Evolutionary conservation across 1,140 invertebrate genomes (phyloP).

Genomic region (Acromyrmex heyeri): DNA sequence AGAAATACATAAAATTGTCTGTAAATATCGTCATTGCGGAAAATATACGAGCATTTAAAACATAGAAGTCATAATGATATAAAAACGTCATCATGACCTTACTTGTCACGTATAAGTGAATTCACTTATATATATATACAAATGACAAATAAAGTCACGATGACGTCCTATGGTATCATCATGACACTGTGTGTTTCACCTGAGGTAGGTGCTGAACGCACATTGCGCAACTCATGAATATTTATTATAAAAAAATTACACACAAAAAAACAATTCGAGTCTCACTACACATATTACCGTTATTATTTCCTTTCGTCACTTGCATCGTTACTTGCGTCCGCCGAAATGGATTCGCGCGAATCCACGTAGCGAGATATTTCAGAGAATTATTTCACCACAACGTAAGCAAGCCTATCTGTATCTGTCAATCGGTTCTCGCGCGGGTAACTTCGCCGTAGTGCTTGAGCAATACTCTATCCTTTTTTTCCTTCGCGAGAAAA

Average conservation of each 20-base stretch:
- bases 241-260: neutral
- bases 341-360: neutral
- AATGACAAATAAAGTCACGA: too few species aligned
- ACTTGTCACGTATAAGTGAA: too few species aligned
- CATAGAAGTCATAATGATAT: too few species aligned
- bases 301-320: neutral
- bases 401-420: neutral
- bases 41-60: too few species aligned
- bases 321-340: neutral
- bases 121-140: too few species aligned
- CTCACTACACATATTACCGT: neutral
- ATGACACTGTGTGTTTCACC: too few species aligned
- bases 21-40: too few species aligned
- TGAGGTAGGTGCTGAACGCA: too few species aligned
- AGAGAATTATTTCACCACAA: constrained; percentile 1
- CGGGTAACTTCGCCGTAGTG: neutral
- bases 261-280: neutral
- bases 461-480: neutral
- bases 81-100: too few species aligned
- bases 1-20: neutral
- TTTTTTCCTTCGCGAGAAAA: neutral
- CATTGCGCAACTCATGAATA: neutral
- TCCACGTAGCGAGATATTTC: neutral
- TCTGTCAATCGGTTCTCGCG: neutral
- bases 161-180: too few species aligned